Conservation (phyloP, 2,113 vertebrate species). For the Cryptomyrus ogoouensis region DNA sequence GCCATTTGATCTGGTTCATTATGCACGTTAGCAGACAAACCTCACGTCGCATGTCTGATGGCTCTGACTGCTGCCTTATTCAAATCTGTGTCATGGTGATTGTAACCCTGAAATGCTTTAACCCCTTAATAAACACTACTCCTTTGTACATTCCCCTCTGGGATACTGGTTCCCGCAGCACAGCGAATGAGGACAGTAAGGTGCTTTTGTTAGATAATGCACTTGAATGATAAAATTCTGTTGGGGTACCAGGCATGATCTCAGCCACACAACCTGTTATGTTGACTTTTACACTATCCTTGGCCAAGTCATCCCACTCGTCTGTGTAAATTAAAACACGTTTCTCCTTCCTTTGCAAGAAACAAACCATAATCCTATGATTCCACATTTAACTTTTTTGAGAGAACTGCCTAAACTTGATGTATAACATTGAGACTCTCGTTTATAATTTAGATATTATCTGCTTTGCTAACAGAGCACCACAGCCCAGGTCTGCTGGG, state of each 20-base stretch:
- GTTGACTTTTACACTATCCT: background rate
- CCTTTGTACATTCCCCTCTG: background rate
- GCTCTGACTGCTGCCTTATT: background rate
- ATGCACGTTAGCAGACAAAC: constrained; percentile 12
- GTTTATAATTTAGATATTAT: background rate
- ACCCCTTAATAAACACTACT: background rate
- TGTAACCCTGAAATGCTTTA: background rate
- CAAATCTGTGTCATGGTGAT: background rate
- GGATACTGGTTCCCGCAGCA: background rate
- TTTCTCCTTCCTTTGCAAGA: background rate
- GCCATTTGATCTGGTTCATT: constrained; percentile 17
- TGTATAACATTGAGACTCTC: background rate
- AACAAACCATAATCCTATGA: background rate
- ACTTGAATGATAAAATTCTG: background rate
- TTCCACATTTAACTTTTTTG: background rate
- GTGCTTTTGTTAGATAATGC: background rate
- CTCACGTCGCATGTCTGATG: background rate
- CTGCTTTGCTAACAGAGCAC: background rate
- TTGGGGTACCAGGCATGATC: background rate
- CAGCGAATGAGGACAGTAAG: background rate
- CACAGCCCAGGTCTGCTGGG: background rate
- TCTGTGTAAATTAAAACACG: background rate
- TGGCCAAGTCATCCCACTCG: background rate
- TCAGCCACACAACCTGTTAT: background rate
- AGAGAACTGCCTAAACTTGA: background rate